Evolutionary conservation across 92 coral and sea anemone species (phyloP), one percentile per base, ranked within the genome.

Genomic region (Pocillopora meandrina): DNA sequence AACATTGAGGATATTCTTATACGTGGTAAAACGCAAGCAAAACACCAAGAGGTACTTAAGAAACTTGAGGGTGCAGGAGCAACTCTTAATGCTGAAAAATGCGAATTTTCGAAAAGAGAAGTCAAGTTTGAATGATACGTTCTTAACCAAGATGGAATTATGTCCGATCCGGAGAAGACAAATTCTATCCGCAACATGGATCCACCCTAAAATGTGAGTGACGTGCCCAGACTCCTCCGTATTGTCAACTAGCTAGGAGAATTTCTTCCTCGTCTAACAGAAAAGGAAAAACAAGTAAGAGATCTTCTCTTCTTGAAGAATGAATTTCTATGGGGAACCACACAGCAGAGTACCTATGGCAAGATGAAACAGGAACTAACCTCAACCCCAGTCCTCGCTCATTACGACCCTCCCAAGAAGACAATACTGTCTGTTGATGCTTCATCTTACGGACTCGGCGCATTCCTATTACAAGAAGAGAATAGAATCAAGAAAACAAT

Each of bases 361-460:
- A 61, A 82, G 58, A 26, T 86, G 26, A 90, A 90, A 42, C 58
- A 36, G 21, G 88, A 83, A 17, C 81, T 90, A 19, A 79, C 61
- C 71, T 75, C 78, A 42, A 81, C 91, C 47, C 93, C 89, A 57
- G 72, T 76, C 56, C 82, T 90, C 5, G 88, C 88, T 11, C 75
- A 83, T 62, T 78, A 90, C 56, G 91, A 87, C 71, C 86, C 91
- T 21, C 55, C 57, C 16, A 63, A 36, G 56, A 58, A 66, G 34
- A 90, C 88, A 36, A 86, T 52, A 17, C 23, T 90, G 42, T 74
- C 93, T 57, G 91, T 81, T 5, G 89, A 87, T 76, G 86, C 89
- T 10, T 90, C 93, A 19, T 79, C 74, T 5, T 84, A 14, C 68
- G 93, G 91, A 5, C 78, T 90, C 33, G 87, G 89, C 13, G 91